phyloP scores from a whole-genome alignment of 2,113 vertebrate species.

The Phaethon lepturus region DNA sequence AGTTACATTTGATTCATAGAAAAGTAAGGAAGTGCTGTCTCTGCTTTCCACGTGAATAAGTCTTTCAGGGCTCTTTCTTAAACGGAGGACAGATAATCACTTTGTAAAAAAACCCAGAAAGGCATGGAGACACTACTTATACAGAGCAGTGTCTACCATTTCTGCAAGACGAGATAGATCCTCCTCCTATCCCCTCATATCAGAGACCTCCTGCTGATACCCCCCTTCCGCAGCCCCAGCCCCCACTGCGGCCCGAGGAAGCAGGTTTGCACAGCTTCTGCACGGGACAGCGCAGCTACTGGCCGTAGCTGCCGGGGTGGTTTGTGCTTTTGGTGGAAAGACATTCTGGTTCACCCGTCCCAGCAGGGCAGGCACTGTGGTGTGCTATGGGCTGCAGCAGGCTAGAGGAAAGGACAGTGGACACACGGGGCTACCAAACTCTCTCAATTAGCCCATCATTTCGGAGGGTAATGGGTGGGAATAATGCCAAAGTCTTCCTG shows the following conservation, averaged over 20 bases:
- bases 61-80: not conserved
- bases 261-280: not conserved
- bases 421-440: accelerated
- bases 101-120: not conserved
- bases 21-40: not conserved
- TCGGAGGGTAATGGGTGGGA: not conserved
- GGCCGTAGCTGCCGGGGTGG: accelerated
- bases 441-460: not conserved
- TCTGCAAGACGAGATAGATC: not conserved
- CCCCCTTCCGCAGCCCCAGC: not conserved
- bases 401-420: not conserved
- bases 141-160: not conserved
- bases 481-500: not conserved
- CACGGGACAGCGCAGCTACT: not conserved
- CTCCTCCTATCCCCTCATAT: not conserved
- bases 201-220: not conserved
- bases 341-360: accelerated
- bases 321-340: not conserved
- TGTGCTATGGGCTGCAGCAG: not conserved
- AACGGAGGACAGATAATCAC: not conserved
- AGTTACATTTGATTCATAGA: not conserved
- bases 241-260: accelerated
- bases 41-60: not conserved
- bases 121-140: not conserved
- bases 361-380: not conserved